Evolutionary conservation across 2,113 vertebrate species (phyloP).

Genomic region (Pluvianellus socialis): DNA sequence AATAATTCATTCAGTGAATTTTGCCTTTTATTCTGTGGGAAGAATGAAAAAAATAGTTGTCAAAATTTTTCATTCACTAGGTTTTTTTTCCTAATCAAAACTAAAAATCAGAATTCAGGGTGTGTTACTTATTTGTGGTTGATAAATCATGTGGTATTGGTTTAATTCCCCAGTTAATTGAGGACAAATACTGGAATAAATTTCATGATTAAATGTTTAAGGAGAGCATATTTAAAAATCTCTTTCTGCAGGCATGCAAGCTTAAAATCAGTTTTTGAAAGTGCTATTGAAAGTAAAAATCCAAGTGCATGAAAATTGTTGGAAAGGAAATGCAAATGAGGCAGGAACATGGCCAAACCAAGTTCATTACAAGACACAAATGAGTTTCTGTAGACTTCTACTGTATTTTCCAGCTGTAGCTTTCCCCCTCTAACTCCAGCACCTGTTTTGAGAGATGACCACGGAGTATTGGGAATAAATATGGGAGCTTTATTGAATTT

Average conservation of each 20-base stretch:
- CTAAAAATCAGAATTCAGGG: background rate
- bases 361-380: background rate
- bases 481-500: background rate
- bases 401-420: background rate
- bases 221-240: background rate
- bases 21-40: conserved; percentile 13
- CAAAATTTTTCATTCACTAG: background rate
- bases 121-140: background rate
- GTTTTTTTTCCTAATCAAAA: background rate
- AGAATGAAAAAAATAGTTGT: background rate
- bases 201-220: background rate
- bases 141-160: background rate
- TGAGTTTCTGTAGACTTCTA: background rate
- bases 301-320: background rate
- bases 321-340: background rate
- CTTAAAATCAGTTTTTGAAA: background rate
- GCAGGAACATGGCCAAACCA: background rate
- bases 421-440: background rate
- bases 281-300: background rate
- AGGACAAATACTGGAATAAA: background rate
- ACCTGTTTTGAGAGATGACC: background rate
- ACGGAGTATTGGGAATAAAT: background rate
- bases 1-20: conserved; percentile 46
- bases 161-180: background rate
- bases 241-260: background rate